These are phyloP conservation scores for Trachops cirrhosus DNA, from an alignment of 2,797 vertebrate species.

Conservation along the genomic window DNA sequence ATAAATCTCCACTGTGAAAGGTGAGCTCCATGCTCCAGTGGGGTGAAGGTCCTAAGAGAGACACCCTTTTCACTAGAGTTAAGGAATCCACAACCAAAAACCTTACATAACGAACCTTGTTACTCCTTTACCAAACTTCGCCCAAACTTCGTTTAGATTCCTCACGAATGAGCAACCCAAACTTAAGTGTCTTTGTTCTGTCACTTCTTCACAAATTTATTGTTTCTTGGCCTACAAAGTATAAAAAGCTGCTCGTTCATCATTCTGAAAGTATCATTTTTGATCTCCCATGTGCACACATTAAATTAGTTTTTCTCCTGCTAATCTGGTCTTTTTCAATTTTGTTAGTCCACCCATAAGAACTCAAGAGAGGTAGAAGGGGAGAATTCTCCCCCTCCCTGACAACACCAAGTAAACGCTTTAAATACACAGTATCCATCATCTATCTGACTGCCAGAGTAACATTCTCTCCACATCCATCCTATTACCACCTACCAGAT, in stretches of 20 bases:
- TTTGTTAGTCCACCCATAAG: neutral
- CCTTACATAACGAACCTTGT: too few species aligned
- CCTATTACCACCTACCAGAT: neutral
- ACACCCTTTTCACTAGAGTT: neutral
- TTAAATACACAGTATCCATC: fast-evolving
- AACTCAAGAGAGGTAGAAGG: neutral
- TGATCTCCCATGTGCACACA: neutral
- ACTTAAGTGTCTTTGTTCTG: neutral
- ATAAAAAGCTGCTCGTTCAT: neutral
- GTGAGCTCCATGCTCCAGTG: neutral
- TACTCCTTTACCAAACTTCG: neutral
- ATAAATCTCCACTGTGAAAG: neutral
- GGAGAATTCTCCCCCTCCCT: neutral
- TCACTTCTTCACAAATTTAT: neutral
- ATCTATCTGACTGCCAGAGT: fast-evolving
- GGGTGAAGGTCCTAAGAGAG: neutral
- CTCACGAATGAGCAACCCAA: neutral
- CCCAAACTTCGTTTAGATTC: neutral
- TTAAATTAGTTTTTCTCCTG: neutral
- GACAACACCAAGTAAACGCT: neutral
- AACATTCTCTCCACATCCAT: neutral
- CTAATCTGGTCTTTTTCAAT: neutral
- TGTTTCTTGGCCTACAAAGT: neutral
- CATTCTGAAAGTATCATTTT: neutral
- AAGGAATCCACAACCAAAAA: neutral